Evolutionary conservation across 2,888 invertebrate species (phyloP).

Genomic region (Chouioia cunea): DNA sequence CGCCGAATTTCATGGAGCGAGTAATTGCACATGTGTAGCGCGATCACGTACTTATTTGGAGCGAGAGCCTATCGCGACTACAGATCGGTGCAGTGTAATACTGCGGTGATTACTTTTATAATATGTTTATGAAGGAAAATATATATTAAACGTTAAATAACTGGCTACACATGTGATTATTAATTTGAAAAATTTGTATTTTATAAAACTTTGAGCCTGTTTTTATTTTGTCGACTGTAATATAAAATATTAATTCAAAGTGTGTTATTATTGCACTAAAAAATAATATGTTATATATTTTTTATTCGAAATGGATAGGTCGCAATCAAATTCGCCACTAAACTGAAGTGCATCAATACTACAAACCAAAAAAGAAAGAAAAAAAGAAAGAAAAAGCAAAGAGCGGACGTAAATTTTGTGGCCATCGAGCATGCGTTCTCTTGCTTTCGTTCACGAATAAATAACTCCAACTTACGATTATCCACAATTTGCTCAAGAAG

Average conservation of each 20-base stretch:
- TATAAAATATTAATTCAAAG: no score
- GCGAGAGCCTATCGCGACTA: no score
- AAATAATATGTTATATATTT: no score
- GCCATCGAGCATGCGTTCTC: background rate
- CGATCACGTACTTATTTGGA: slow-evolving; percentile 28
- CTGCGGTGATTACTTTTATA: slow-evolving; percentile 11
- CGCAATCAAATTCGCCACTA: no score
- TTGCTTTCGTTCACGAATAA: slow-evolving; percentile 16
- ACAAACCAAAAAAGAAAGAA: no score
- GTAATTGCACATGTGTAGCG: slow-evolving; percentile 32
- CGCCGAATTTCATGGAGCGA: background rate
- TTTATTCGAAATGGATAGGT: no score
- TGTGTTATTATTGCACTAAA: no score
- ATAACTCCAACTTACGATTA: slow-evolving; percentile 37
- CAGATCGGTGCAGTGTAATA: slow-evolving; percentile 14
- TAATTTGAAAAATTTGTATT: background rate
- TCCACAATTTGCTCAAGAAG: slow-evolving; percentile 33
- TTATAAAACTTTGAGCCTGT: no score
- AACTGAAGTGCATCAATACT: no score
- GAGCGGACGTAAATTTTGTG: background rate
- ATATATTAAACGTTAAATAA: slow-evolving; percentile 11
- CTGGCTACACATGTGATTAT: background rate
- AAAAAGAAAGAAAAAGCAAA: no score
- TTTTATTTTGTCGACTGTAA: no score
- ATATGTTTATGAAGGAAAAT: slow-evolving; percentile 18